Percentiles rank a stretch among this genome's conserved stretches.
Conservation (phyloP, 1,140 invertebrate genomes). For the Eufriesea mexicana region DNA sequence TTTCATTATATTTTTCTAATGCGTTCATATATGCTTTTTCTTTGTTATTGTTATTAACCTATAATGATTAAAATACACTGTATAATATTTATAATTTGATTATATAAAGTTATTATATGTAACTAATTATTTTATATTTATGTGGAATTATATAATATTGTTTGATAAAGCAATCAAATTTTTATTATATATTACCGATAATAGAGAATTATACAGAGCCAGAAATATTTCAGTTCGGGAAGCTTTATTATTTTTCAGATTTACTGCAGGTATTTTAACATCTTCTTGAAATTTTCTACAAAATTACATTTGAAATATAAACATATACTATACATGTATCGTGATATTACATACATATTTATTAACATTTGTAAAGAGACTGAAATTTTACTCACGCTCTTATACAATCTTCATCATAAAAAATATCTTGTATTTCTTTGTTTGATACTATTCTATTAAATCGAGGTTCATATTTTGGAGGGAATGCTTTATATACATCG, state of each 20-base stretch:
- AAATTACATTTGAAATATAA: conserved; percentile 42
- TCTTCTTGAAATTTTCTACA: conserved; percentile 86
- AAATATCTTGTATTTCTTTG: conserved; percentile 86
- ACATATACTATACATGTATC: not conserved
- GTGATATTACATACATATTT: not conserved
- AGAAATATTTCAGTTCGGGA: conserved; percentile 85
- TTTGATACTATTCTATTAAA: conserved; percentile 86
- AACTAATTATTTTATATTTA: not conserved
- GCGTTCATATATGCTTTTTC: conserved; percentile 47
- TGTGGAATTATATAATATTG: conserved; percentile 8
- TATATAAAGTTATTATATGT: not conserved
- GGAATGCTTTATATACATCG: conserved; percentile 93
- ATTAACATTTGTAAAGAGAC: too few species aligned
- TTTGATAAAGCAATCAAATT: conserved; percentile 17
- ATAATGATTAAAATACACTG: conserved; percentile 23
- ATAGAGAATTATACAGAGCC: conserved; percentile 83
- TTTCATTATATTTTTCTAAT: conserved; percentile 32
- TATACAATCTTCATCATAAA: conserved; percentile 93
- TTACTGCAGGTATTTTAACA: conserved; percentile 81
- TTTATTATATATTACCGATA: conserved; percentile 65
- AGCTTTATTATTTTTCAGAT: conserved; percentile 80
- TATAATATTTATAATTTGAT: not conserved
- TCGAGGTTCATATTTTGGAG: conserved; percentile 90
- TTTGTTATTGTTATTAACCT: conserved; percentile 34
- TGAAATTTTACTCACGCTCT: conserved; percentile 87